phyloP scores from a whole-genome alignment of 2,888 invertebrate species.

The Gerosis bhagava region DNA sequence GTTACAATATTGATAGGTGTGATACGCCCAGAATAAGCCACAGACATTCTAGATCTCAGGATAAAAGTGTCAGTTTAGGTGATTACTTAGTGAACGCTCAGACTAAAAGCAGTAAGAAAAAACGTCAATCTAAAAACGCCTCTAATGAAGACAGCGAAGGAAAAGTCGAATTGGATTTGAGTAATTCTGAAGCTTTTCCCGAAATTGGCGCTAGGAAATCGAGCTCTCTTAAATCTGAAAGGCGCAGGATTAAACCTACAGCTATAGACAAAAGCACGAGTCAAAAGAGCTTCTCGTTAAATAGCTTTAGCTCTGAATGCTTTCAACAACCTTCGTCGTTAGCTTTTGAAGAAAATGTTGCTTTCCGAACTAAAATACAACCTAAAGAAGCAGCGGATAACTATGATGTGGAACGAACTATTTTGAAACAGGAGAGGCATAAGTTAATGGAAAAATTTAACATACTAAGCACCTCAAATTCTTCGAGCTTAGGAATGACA shows the following conservation, averaged over 20 bases:
- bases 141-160: conserved; percentile 55
- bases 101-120: conserved; percentile 58
- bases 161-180: conserved; percentile 59
- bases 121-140: conserved; percentile 47
- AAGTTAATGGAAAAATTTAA: conserved; percentile 76
- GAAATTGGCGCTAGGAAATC: conserved; percentile 68
- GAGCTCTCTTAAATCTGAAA: conserved; percentile 58
- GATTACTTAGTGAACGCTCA: conserved; percentile 60
- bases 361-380: conserved; percentile 60
- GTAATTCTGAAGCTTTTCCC: conserved; percentile 67
- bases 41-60: conserved; percentile 56
- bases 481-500: conserved; percentile 45
- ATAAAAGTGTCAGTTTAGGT: conserved; percentile 63
- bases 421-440: conserved; percentile 68
- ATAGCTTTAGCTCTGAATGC: conserved; percentile 59
- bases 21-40: conserved; percentile 59
- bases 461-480: conserved; percentile 53
- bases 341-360: conserved; percentile 59
- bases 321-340: conserved; percentile 58
- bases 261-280: conserved; percentile 55
- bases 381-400: conserved; percentile 53
- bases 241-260: conserved; percentile 79
- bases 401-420: conserved; percentile 65
- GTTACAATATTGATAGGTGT: conserved; percentile 59
- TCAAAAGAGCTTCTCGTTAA: conserved; percentile 60